Base-by-base conservation (phyloP, 1,140 invertebrate species). In the Odontomachus brunneus region DNA sequence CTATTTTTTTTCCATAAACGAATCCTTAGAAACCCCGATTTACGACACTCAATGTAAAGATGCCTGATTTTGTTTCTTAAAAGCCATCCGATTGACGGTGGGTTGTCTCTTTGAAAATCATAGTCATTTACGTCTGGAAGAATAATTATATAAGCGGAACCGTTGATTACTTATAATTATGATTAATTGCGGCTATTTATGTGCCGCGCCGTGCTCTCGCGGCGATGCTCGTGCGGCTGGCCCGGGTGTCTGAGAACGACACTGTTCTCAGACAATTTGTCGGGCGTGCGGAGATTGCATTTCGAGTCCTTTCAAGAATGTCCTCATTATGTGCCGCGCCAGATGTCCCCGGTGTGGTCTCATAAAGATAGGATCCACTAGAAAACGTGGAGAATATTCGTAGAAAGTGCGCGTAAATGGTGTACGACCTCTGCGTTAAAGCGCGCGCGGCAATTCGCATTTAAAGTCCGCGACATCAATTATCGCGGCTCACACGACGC, bases 241-340 rank as follows among this genome's bases (percentile, higher is more conserved):
- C 38, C 72, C 44, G 19, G 63, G n/a, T 22, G 53, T 60, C 86
- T 83, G 83, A 83, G 87, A 87, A 87, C 83, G 76, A 67, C 81
- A 71, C 74, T 85, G 88, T 87, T 89, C 88, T 89, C 88, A 89
- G 85, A 87, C 88, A 85, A 89, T 89, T 89, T 89, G 81, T 82
- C 60, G 71, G 17, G 2, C 38, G 55, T 38, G 60, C 33, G n/a
- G 57, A 82, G 80, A 83, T 78, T 69, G 74, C 78, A 62, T 81
- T 83, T 82, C 81, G 67, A 62, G 66, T 84, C 57, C 78, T 84
- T 74, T 63, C 74, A 14, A 66, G 74, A 63, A 59, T 81, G 55
- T 85, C 73, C 73, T 83, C 73, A 49, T 83, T 85, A 44, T 26
- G n/a, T n/a, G 22, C 72, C 53, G 67, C 74, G 65, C 53, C 44